These are phyloP conservation scores for Colinus virginianus DNA, from an alignment of 2,113 vertebrate species.

Conservation along the genomic window DNA sequence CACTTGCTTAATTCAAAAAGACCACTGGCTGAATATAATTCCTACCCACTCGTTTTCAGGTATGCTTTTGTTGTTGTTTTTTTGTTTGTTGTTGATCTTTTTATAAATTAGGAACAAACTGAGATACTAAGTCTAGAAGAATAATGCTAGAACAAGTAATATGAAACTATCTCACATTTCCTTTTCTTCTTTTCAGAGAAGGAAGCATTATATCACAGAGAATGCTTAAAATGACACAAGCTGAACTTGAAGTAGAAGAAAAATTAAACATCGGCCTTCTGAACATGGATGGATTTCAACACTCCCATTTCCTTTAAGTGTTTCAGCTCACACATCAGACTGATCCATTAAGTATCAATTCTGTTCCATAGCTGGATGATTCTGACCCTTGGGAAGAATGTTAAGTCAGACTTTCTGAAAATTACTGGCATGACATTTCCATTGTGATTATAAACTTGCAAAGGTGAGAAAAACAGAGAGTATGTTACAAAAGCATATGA, in stretches of 20 bases:
- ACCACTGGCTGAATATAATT: neutral
- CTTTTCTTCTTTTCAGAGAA: neutral
- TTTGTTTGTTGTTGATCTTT: neutral
- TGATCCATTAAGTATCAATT: neutral
- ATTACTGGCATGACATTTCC: neutral
- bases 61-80: neutral
- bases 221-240: neutral
- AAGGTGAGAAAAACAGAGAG: neutral
- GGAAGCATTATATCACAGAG: neutral
- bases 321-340: neutral
- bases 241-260: neutral
- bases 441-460: neutral
- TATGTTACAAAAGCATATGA: neutral
- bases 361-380: neutral
- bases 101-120: neutral
- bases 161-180: neutral
- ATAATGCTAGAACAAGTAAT: neutral
- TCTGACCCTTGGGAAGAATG: neutral
- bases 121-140: neutral
- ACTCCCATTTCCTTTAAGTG: constrained; percentile 1
- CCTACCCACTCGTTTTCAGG: neutral
- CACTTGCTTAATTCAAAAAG: neutral
- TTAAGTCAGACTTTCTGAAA: neutral
- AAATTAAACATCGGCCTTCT: neutral
- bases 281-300: neutral